A percentile compares a stretch with the other conserved stretches of the same genome.
Conservation (phyloP, 2,113 vertebrate genomes). For the Taurulus bubalis region DNA sequence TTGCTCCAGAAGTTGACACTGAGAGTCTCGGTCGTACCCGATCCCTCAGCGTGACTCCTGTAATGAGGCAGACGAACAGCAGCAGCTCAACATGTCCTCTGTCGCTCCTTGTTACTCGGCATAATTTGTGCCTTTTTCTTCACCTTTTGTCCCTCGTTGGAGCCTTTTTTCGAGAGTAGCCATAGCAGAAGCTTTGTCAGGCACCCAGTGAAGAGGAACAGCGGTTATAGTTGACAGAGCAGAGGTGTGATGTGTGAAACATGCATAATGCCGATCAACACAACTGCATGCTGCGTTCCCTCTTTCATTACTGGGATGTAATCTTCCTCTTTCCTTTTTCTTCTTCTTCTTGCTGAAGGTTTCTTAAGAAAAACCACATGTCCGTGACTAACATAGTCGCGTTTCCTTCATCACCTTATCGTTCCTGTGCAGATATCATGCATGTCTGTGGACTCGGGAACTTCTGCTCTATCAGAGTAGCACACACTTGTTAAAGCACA, state of each 20-base stretch:
- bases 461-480: conserved; percentile 39
- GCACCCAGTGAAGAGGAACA: neutral
- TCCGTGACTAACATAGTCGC: neutral
- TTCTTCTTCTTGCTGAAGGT: neutral
- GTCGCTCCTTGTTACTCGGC: conserved; percentile 19
- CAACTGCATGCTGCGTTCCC: neutral
- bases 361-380: conserved; percentile 43
- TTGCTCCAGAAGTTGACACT: conserved; percentile 7
- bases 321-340: neutral
- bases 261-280: neutral
- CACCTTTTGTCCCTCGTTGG: conserved; percentile 2
- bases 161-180: neutral
- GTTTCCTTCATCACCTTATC: conserved; percentile 51
- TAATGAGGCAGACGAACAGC: conserved; percentile 52
- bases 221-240: neutral
- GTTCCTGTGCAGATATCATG: conserved; percentile 33
- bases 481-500: conserved; percentile 3
- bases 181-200: neutral
- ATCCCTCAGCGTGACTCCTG: conserved; percentile 50
- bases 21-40: conserved; percentile 9
- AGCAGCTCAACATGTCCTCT: conserved; percentile 40
- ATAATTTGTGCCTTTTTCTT: conserved; percentile 13
- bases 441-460: conserved; percentile 4
- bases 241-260: conserved; percentile 19
- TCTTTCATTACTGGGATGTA: neutral